Percentiles rank a stretch among this genome's conserved stretches.
These are phyloP conservation scores for Gila orcuttii DNA, from an alignment of 2,113 vertebrate genomes.

Conservation along the genomic window DNA sequence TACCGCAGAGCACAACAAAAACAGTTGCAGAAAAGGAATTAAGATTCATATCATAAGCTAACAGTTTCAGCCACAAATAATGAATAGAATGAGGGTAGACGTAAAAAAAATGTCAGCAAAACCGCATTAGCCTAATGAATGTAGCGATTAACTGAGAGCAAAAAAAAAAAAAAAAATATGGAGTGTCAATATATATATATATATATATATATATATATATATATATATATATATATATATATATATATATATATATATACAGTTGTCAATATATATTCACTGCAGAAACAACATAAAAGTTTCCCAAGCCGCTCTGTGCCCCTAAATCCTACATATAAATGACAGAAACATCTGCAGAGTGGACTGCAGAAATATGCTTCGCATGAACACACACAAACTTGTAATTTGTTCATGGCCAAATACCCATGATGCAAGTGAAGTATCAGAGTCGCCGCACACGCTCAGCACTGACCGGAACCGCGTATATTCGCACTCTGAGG, in stretches of 20 bases:
- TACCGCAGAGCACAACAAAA: slow-evolving; percentile 6
- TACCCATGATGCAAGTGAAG: slow-evolving; percentile 63
- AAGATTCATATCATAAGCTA: slow-evolving; percentile 2
- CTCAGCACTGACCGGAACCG: slow-evolving; percentile 55
- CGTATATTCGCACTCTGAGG: slow-evolving; percentile 57
- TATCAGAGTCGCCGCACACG: slow-evolving; percentile 65
- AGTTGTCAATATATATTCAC: background rate
- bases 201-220: slow-evolving; percentile 15
- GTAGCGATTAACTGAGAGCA: background rate
- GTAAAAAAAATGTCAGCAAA: background rate
- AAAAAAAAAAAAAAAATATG: too few relatives aligned
- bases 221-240: slow-evolving; percentile 19
- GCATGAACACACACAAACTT: slow-evolving; percentile 25
- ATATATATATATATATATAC: slow-evolving; percentile 18
- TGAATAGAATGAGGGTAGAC: background rate
- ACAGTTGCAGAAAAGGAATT: background rate
- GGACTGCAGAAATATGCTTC: slow-evolving; percentile 22
- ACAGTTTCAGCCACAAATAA: background rate
- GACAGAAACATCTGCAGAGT: slow-evolving; percentile 36
- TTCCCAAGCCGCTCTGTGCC: slow-evolving; percentile 22
- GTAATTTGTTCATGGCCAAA: slow-evolving; percentile 51
- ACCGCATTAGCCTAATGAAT: background rate
- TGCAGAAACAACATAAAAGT: slow-evolving; percentile 24
- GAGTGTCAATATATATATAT: background rate
- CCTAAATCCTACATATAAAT: slow-evolving; percentile 48